Conservation (phyloP, 2,888 invertebrate genomes). For the Pyrochroa serraticornis region DNA sequence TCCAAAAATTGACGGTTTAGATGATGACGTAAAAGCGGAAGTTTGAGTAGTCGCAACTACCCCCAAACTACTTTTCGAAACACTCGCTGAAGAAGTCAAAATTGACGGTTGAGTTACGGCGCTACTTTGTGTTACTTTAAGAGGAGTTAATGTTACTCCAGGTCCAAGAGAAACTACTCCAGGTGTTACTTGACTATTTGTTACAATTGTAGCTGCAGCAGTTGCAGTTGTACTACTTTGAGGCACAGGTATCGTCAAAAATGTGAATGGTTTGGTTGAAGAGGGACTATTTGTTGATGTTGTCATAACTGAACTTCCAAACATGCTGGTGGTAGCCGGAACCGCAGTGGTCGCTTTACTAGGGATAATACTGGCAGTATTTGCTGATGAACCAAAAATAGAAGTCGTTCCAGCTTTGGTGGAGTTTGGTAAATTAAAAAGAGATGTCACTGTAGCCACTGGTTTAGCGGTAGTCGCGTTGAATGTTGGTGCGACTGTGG, state of each 20-base stretch:
- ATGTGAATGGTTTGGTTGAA: no score
- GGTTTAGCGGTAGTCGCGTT: conserved; percentile 41
- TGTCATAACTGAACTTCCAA: no score
- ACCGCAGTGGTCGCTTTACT: not conserved
- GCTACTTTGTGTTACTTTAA: no score
- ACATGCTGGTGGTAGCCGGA: not conserved
- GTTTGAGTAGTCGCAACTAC: not conserved
- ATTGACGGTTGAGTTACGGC: not conserved
- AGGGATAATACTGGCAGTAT: not conserved
- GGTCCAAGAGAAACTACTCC: no score
- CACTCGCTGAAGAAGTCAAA: not conserved
- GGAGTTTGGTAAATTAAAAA: conserved; percentile 18
- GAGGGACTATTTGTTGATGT: no score
- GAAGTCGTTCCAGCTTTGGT: conserved; percentile 5
- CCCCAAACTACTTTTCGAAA: not conserved
- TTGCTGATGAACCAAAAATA: conserved; percentile 15
- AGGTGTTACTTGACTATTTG: no score
- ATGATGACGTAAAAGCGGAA: not conserved
- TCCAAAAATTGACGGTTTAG: conserved; percentile 26
- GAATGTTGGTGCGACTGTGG: conserved; percentile 40
- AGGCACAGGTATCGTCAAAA: no score
- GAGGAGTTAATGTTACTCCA: no score
- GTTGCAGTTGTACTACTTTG: no score
- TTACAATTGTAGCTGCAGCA: no score
- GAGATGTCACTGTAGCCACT: conserved; percentile 39